Evolutionary conservation across 2,797 vertebrate species (phyloP).

Genomic region (Callimico goeldii): DNA sequence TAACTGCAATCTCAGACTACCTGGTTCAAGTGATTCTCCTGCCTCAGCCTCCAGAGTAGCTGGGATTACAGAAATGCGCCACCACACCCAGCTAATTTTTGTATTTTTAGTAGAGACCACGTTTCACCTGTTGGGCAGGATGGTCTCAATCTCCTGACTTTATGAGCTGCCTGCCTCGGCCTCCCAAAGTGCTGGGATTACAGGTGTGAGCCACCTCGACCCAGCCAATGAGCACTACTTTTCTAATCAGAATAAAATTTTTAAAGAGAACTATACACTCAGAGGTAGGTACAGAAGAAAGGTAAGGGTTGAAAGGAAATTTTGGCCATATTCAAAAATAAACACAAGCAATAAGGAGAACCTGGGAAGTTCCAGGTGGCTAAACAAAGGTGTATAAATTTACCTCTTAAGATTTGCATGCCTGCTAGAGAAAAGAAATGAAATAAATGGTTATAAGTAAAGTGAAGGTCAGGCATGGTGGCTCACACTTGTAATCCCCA

Average conservation of each 20-base stretch:
- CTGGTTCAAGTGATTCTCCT: too few species aligned
- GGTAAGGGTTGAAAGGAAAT: not conserved
- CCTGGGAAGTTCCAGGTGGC: not conserved
- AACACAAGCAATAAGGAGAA: conserved; percentile 1
- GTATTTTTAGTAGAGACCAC: too few species aligned
- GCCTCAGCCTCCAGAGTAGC: too few species aligned
- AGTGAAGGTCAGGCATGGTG: not conserved
- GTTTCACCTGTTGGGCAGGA: too few species aligned
- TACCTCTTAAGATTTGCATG: not conserved
- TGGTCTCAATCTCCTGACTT: too few species aligned
- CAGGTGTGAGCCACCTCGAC: too few species aligned
- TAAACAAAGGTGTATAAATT: not conserved
- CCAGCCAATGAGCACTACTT: not conserved
- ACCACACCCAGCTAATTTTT: too few species aligned
- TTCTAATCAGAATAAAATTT: not conserved
- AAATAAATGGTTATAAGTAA: not conserved
- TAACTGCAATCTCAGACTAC: too few species aligned
- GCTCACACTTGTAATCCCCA: not conserved
- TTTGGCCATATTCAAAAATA: not conserved
- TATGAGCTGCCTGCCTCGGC: too few species aligned
- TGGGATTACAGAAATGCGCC: too few species aligned
- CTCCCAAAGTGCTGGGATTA: too few species aligned
- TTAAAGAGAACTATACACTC: not conserved
- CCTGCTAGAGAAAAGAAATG: not conserved
- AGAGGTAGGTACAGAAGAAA: not conserved